phyloP scores from a whole-genome alignment of 2,888 invertebrate genomes.

The Heteromurus nitidus region DNA sequence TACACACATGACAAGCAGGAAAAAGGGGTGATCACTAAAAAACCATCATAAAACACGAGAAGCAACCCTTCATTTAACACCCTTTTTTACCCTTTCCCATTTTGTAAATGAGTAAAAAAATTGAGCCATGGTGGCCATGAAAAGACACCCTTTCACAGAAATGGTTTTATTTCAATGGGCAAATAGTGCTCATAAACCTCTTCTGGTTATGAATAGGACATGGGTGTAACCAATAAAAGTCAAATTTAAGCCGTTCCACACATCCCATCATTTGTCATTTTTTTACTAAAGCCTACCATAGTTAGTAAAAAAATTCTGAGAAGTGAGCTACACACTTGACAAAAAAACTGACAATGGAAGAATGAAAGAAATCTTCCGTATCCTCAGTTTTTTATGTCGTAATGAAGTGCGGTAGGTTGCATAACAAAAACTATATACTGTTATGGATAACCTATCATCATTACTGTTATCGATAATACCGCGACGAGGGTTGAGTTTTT shows the following conservation, averaged over 20 bases:
- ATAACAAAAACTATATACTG: constrained; percentile 17
- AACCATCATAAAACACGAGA: background rate
- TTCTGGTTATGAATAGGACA: background rate
- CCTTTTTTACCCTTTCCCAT: constrained; percentile 34
- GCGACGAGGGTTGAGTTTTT: constrained; percentile 6
- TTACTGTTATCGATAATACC: constrained; percentile 3
- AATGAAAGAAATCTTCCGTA: background rate
- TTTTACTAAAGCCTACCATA: constrained; percentile 21
- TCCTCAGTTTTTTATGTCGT: background rate
- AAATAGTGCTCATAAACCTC: background rate
- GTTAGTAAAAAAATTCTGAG: constrained; percentile 38
- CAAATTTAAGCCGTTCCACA: constrained; percentile 29
- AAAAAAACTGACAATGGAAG: background rate
- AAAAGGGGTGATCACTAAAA: constrained; percentile 6
- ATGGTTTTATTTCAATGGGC: background rate
- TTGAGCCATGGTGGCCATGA: background rate
- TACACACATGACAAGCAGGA: background rate
- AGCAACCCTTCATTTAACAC: constrained; percentile 22
- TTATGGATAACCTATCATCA: constrained; percentile 28
- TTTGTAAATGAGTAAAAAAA: constrained; percentile 34
- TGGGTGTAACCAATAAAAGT: constrained; percentile 26
- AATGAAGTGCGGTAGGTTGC: constrained; percentile 18
- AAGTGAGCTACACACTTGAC: constrained; percentile 21
- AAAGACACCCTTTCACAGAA: constrained; percentile 8
- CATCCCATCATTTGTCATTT: constrained; percentile 4